A percentile compares a stretch with the other conserved stretches of the same genome.
These are phyloP conservation scores for Ormyrus pomaceus DNA, from an alignment of 2,888 invertebrate species.

Conservation along the genomic window DNA sequence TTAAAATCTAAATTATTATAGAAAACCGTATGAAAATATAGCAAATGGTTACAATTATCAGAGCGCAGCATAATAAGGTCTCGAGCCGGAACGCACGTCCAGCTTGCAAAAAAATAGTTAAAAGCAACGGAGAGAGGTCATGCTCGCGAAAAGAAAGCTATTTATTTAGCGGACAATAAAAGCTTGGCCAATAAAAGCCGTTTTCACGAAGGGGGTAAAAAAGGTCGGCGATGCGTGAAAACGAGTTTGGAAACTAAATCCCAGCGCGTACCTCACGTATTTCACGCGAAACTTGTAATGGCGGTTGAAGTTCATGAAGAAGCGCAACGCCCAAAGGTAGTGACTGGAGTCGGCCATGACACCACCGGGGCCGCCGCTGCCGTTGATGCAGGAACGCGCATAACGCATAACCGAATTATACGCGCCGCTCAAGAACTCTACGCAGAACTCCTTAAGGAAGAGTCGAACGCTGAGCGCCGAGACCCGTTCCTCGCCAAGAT, in stretches of 20 bases:
- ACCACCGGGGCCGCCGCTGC: slow-evolving; percentile 81
- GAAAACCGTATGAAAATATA: background rate
- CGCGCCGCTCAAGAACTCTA: slow-evolving; percentile 92
- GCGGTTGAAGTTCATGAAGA: slow-evolving; percentile 98
- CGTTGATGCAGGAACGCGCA: slow-evolving; percentile 86
- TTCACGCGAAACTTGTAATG: slow-evolving; percentile 91
- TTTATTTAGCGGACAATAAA: slow-evolving; percentile 48
- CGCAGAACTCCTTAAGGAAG: slow-evolving; percentile 95
- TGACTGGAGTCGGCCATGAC: slow-evolving; percentile 91
- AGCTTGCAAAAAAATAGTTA: background rate
- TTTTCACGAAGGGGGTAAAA: slow-evolving; percentile 12
- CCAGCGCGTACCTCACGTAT: slow-evolving; percentile 85
- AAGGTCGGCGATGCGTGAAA: slow-evolving; percentile 61
- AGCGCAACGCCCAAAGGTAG: slow-evolving; percentile 94
- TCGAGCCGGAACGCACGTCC: background rate
- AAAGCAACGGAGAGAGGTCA: background rate
- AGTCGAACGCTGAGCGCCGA: slow-evolving; percentile 93
- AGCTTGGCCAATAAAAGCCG: slow-evolving; percentile 41
- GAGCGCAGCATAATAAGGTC: background rate
- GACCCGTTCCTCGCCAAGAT: slow-evolving; percentile 81
- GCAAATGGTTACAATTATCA: slow-evolving; percentile 4
- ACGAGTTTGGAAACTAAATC: slow-evolving; percentile 64
- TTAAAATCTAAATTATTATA: background rate
- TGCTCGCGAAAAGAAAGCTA: slow-evolving; percentile 36
- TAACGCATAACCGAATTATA: slow-evolving; percentile 95